Conservation (phyloP, 2,113 vertebrate species). For the Sinosuthora webbiana region DNA sequence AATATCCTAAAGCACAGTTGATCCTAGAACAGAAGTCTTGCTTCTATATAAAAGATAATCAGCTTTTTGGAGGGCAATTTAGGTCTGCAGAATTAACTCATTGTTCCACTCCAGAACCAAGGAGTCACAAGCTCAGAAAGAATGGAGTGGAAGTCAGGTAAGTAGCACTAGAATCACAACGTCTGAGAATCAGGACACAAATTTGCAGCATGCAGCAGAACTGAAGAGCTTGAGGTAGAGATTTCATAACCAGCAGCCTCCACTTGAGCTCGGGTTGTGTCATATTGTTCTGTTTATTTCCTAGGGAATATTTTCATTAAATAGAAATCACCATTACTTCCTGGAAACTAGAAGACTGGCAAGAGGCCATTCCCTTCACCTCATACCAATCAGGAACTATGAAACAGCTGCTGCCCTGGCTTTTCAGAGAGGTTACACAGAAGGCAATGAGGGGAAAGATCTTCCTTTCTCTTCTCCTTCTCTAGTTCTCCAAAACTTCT, state of each 20-base stretch:
- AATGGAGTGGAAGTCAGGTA: background rate
- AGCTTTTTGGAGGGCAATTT: background rate
- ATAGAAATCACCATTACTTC: background rate
- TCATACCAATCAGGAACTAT: background rate
- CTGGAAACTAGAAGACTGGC: background rate
- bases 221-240: background rate
- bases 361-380: background rate
- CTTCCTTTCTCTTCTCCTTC: background rate
- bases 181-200: background rate
- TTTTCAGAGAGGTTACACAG: background rate
- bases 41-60: background rate
- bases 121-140: background rate
- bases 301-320: background rate
- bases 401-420: accelerated
- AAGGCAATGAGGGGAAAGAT: accelerated
- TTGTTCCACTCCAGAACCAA: background rate
- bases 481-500: background rate
- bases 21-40: background rate
- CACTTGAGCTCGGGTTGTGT: background rate
- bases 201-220: background rate
- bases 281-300: background rate
- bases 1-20: background rate
- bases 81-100: background rate
- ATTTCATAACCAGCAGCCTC: background rate
- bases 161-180: background rate